phyloP scores from a whole-genome alignment of 2,797 vertebrate genomes.

The Brachymystax lenok region DNA sequence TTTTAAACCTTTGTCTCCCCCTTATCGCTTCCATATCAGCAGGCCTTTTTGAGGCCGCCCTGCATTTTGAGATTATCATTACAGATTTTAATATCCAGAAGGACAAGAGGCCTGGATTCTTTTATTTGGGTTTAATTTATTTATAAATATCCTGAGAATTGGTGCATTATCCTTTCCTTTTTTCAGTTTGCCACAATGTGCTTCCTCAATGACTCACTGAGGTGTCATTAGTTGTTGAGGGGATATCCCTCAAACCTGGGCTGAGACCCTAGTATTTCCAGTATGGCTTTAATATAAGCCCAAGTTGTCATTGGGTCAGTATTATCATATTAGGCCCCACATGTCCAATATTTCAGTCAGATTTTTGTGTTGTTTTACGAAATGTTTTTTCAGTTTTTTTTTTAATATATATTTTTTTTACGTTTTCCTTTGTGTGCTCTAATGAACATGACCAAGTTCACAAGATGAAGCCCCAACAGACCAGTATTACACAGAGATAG shows the following conservation, averaged over 20 bases:
- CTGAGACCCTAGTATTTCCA: neutral
- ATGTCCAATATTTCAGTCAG: neutral
- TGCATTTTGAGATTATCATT: conserved; percentile 39
- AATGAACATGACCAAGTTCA: neutral
- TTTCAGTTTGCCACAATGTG: conserved; percentile 15
- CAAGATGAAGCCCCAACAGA: neutral
- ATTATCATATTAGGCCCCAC: neutral
- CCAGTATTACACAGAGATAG: neutral
- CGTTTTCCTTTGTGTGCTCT: too few species aligned
- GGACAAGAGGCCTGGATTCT: conserved; percentile 34
- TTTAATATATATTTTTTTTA: too few species aligned
- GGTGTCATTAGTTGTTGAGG: neutral
- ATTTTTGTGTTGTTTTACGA: too few species aligned
- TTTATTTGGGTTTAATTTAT: conserved; percentile 30
- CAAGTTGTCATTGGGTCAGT: neutral
- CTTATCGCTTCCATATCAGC: neutral
- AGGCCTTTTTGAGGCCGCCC: conserved; percentile 15
- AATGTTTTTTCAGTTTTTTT: too few species aligned
- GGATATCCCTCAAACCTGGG: neutral
- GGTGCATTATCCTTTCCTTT: conserved; percentile 5
- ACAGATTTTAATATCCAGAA: conserved; percentile 29
- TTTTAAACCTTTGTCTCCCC: neutral
- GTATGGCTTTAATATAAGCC: neutral
- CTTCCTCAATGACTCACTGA: conserved; percentile 46
- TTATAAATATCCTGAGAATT: conserved; percentile 13